Evolutionary conservation across 2,888 invertebrate genomes (phyloP).

Genomic region (Cynaeus angustus): DNA sequence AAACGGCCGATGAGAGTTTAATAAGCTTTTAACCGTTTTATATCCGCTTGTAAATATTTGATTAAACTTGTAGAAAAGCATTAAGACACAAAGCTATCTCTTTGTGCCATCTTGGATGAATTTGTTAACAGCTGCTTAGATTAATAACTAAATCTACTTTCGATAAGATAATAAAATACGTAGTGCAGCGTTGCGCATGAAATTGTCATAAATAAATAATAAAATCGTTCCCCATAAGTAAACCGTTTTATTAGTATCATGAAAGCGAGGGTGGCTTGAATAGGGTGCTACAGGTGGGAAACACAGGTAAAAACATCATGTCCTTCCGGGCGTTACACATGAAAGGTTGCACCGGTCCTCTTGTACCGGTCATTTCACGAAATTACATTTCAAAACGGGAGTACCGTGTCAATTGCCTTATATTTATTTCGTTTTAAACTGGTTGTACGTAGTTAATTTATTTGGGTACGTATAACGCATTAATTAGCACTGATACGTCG

Average conservation of each 20-base stretch:
- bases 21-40: constrained; percentile 25
- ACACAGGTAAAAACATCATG: constrained; percentile 56
- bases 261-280: constrained; percentile 52
- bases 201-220: constrained; percentile 40
- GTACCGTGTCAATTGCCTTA: constrained; percentile 40
- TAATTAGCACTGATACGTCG: constrained; percentile 37
- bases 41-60: constrained; percentile 7
- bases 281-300: constrained; percentile 53
- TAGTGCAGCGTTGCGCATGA: constrained; percentile 10
- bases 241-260: constrained; percentile 52
- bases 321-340: constrained; percentile 60
- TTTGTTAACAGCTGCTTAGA: constrained; percentile 19
- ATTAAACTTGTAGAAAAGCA: constrained; percentile 2
- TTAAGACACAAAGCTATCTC: constrained; percentile 4
- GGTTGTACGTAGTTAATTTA: constrained; percentile 51
- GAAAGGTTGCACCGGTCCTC: constrained; percentile 59
- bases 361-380: constrained; percentile 57
- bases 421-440: constrained; percentile 45
- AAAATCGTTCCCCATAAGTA: constrained; percentile 32
- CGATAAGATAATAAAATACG: constrained; percentile 33
- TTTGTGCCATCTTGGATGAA: constrained; percentile 7
- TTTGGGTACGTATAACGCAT: constrained; percentile 51
- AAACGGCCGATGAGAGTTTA: constrained; percentile 26
- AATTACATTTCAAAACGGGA: constrained; percentile 48
- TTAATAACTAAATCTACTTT: constrained; percentile 27